Evolutionary conservation across 1,140 invertebrate genomes (phyloP), one percentile per base, ranked within the genome.

Genomic region (Gryon sp.): DNA sequence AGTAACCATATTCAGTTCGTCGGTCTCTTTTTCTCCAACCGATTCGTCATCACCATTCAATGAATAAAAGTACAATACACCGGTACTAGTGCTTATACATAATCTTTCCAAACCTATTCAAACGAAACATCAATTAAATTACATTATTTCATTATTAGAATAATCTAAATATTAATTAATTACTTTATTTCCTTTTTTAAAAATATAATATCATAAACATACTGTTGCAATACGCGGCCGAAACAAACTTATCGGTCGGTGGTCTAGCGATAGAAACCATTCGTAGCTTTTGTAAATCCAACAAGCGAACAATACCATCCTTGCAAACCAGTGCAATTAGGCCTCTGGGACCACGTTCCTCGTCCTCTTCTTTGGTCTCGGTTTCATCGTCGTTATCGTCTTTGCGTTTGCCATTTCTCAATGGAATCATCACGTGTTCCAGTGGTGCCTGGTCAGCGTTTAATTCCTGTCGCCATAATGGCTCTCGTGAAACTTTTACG

Each of bases 31-130:
- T 66, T 93, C 93, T 1, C 90, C 90, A 1, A 90, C 90, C 76
- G 93, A 92, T 63, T 92, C 92, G 72, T 94, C 93, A 1, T 91
- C 90, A 22, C 93, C 92, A 34, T 91, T 92, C 1, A 95, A 87
- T 16, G 93, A 92, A 83, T 95, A 97, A 83, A 97, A 96, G 78
- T 95, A 93, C 36, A 97, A 90, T 43, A 92, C 92, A 1, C 96
- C 96, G 55, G 92, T 90, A 50, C 90, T 92, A 0, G 95, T 96
- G 53, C 94, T 94, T 4, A 93, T 93, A 85, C 96, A 97, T 12
- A 98, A 87, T 48, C 95, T 90, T 80, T 97, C 96, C 38, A 97
- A 91, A 86, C 92, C 70, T 74, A 32, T 22, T 82, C 84, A 38
- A 65, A 68, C 2, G 28, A 15, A 5, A 8, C 16, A 19, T 48